Percentiles rank a stretch among this genome's conserved stretches.
Evolutionary conservation across 2,113 vertebrate genomes (phyloP).

Genomic region (Caretta caretta): DNA sequence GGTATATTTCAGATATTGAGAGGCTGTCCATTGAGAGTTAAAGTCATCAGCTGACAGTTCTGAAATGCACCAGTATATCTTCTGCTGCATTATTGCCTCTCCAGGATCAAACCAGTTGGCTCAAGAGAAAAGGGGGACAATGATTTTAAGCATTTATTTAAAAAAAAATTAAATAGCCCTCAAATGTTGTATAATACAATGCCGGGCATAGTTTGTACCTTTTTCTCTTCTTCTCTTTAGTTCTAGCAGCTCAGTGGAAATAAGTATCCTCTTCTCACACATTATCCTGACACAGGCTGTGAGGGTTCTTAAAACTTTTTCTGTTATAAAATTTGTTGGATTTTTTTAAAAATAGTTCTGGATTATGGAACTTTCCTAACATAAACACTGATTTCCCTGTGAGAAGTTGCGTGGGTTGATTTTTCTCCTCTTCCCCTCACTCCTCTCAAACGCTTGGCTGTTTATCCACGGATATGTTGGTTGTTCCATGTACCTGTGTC

Average conservation of each 20-base stretch:
- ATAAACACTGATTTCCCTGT: not conserved
- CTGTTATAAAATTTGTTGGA: not conserved
- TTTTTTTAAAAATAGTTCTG: not conserved
- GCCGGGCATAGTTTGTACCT: not conserved
- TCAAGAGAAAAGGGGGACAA: not conserved
- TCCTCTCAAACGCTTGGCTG: not conserved
- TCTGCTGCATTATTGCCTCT: not conserved
- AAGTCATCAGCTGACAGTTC: conserved; percentile 28
- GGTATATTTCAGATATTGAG: conserved; percentile 17
- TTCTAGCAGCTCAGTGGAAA: not conserved
- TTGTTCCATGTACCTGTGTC: not conserved
- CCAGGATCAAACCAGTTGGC: not conserved
- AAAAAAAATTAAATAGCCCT: not conserved
- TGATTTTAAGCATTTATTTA: not conserved
- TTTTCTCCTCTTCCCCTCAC: not conserved
- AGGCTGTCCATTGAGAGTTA: conserved; percentile 20
- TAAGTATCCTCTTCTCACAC: not conserved
- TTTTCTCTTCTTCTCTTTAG: not conserved
- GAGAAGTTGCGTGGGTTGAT: conserved; percentile 41
- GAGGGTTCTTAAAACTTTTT: not conserved
- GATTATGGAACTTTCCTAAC: conserved; percentile 2
- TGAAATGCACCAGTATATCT: conserved; percentile 10
- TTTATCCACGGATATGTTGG: not conserved
- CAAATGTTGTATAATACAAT: not conserved
- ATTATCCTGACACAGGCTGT: not conserved